Percentiles rank a stretch among this genome's conserved stretches.
These are phyloP conservation scores for Zeuzera pyrina DNA, from an alignment of 2,888 invertebrate species.

Conservation along the genomic window DNA sequence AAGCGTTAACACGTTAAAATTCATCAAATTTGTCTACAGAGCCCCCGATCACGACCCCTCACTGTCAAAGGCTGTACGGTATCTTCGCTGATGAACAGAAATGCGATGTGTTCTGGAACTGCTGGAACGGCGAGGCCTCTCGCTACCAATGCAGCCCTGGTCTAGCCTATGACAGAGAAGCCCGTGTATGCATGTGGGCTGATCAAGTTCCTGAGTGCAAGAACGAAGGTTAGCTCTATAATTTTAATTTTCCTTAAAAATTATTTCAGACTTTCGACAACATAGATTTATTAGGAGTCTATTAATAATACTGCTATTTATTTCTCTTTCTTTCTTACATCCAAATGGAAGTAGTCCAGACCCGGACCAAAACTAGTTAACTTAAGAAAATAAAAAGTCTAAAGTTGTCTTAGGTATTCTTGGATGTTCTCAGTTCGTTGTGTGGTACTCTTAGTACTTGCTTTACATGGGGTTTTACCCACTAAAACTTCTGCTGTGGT, in stretches of 20 bases:
- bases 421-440: too few species aligned
- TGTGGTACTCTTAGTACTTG: too few species aligned
- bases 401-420: too few species aligned
- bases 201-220: constrained; percentile 95
- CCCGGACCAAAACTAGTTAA: too few species aligned
- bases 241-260: too few species aligned
- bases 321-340: constrained; percentile 9
- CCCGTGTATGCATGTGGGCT: constrained; percentile 97
- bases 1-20: not conserved
- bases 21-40: constrained; percentile 60
- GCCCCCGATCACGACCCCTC: constrained; percentile 86
- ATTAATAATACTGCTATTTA: too few species aligned
- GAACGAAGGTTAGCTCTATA: constrained; percentile 87
- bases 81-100: constrained; percentile 91
- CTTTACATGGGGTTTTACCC: too few species aligned
- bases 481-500: too few species aligned
- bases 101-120: constrained; percentile 97
- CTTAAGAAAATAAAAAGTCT: too few species aligned
- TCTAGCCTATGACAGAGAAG: constrained; percentile 93
- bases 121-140: constrained; percentile 96
- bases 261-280: not conserved
- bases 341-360: constrained; percentile 8
- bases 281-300: not conserved
- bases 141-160: constrained; percentile 96
- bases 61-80: constrained; percentile 90